Evolutionary conservation across 2,888 invertebrate species (phyloP).

Genomic region (Rhyacophila evoluta): DNA sequence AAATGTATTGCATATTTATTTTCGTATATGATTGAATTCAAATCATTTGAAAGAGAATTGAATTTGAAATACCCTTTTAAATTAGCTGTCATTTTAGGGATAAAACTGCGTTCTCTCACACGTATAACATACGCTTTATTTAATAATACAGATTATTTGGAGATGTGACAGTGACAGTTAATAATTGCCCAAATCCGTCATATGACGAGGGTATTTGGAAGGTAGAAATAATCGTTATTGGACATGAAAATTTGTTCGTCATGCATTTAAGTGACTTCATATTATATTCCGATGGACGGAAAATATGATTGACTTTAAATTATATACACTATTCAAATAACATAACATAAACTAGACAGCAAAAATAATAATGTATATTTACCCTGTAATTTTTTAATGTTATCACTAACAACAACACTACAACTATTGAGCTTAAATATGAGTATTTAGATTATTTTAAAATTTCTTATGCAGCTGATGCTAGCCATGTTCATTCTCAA

Average conservation of each 20-base stretch:
- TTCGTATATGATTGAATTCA: too few relatives aligned
- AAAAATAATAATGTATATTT: too few relatives aligned
- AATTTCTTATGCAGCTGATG: too few relatives aligned
- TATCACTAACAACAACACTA: too few relatives aligned
- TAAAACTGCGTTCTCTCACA: neutral
- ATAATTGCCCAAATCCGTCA: slow-evolving; percentile 14
- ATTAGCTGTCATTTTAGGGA: slow-evolving; percentile 19
- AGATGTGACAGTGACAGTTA: slow-evolving; percentile 9
- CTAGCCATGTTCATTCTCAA: too few relatives aligned
- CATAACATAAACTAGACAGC: too few relatives aligned
- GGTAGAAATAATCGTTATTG: slow-evolving; percentile 18
- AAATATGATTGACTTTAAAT: neutral
- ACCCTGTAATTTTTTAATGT: too few relatives aligned
- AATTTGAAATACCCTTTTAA: slow-evolving; percentile 17
- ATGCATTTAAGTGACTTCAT: slow-evolving; percentile 3
- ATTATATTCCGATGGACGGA: neutral
- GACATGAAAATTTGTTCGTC: slow-evolving; percentile 7
- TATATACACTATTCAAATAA: too few relatives aligned
- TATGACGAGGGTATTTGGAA: slow-evolving; percentile 15
- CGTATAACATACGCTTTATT: neutral
- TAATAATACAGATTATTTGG: slow-evolving; percentile 17
- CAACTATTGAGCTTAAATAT: too few relatives aligned
- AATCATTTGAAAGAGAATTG: neutral
- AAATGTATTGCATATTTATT: too few relatives aligned
- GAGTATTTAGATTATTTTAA: too few relatives aligned